phyloP scores from a whole-genome alignment of 1,140 invertebrate species.

The Aphidius gifuensis region DNA sequence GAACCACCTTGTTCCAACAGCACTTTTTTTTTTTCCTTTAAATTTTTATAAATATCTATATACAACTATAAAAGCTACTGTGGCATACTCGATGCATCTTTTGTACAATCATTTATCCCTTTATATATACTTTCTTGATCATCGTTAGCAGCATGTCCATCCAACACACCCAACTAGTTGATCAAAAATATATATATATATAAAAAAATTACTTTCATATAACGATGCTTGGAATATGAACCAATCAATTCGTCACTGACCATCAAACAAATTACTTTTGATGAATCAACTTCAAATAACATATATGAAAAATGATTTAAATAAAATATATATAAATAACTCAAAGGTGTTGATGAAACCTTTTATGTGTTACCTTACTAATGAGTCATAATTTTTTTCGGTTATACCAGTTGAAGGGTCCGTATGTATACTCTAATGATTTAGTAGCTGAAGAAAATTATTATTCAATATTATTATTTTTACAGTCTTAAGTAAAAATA shows the following conservation, averaged over 20 bases:
- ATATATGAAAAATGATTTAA: too few species aligned
- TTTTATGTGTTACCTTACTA: too few species aligned
- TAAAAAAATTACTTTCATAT: background rate
- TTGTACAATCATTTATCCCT: background rate
- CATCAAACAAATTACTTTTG: conserved; percentile 6
- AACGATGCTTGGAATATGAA: background rate
- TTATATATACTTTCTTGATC: background rate
- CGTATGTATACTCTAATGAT: too few species aligned
- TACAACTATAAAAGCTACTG: conserved; percentile 1
- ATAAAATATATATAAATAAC: too few species aligned
- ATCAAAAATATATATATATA: background rate
- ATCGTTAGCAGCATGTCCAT: background rate
- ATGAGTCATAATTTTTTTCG: too few species aligned
- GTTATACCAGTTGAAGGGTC: too few species aligned
- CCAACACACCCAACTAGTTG: background rate
- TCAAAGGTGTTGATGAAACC: too few species aligned
- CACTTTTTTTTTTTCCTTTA: background rate
- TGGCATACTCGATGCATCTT: conserved; percentile 3
- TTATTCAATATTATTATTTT: too few species aligned
- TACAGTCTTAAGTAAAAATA: too few species aligned
- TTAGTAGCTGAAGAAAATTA: too few species aligned
- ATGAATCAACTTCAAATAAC: too few species aligned
- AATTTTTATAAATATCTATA: conserved; percentile 1
- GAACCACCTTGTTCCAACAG: conserved; percentile 13
- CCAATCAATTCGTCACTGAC: background rate